These are phyloP conservation scores for Tiaroga cobitis DNA, from an alignment of 2,797 vertebrate species.

Conservation along the genomic window DNA sequence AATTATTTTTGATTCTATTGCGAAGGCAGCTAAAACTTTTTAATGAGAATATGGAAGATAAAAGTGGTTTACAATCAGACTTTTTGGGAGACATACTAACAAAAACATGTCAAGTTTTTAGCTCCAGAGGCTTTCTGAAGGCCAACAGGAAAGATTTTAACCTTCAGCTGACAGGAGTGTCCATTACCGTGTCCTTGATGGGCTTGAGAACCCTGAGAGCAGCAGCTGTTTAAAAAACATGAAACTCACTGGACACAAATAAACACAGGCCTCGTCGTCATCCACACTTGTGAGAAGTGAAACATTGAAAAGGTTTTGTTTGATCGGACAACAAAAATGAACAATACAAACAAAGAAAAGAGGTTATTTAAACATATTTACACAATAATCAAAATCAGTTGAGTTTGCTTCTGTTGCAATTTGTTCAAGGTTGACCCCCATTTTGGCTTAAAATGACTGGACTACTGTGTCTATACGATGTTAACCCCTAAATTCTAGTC, in stretches of 20 bases:
- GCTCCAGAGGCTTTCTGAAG: constrained; percentile 1
- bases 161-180: constrained; percentile 29
- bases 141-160: not conserved
- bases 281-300: not conserved
- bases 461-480: no score
- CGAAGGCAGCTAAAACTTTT: not conserved
- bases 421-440: no score
- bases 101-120: constrained; percentile 3
- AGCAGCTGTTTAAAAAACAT: not conserved
- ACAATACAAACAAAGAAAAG: not conserved
- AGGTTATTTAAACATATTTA: not conserved
- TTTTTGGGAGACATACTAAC: not conserved
- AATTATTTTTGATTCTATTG: not conserved
- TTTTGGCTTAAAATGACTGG: no score
- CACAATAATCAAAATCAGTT: not conserved
- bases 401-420: no score
- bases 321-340: not conserved
- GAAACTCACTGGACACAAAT: not conserved
- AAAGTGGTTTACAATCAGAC: not conserved
- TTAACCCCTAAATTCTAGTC: no score
- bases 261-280: not conserved
- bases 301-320: no score
- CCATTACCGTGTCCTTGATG: not conserved
- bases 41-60: not conserved
- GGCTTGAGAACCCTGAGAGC: not conserved